Conservation (phyloP, 2,113 vertebrate genomes). For the Mus pahari region DNA sequence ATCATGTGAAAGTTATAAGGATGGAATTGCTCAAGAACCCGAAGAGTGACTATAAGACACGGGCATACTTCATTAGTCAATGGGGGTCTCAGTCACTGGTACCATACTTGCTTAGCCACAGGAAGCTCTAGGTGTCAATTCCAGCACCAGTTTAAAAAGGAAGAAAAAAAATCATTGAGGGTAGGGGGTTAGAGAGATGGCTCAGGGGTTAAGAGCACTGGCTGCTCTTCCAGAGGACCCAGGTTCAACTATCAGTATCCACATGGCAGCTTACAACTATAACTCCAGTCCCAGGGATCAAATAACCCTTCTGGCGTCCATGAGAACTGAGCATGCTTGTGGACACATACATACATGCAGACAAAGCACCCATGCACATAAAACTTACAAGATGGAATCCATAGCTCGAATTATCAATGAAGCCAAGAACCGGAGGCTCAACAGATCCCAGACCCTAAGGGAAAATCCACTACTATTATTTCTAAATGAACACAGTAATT, state of each 20-base stretch:
- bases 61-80: not conserved
- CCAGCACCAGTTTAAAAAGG: not conserved
- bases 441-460: not conserved
- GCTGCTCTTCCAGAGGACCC: not conserved
- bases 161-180: not conserved
- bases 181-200: not conserved
- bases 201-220: not conserved
- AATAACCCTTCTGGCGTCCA: not conserved
- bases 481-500: not conserved
- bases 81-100: no score
- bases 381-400: not conserved
- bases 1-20: not conserved
- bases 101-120: not conserved
- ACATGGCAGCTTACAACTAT: not conserved
- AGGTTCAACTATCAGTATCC: not conserved
- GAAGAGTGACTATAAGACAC: not conserved
- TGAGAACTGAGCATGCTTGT: not conserved
- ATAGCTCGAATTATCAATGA: not conserved
- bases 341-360: not conserved
- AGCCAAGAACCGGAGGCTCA: not conserved
- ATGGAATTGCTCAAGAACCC: not conserved
- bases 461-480: not conserved
- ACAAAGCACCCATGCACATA: not conserved
- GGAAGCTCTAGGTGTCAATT: not conserved
- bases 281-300: not conserved